Evolutionary conservation across 2,888 invertebrate species (phyloP), one percentile per base, ranked within the genome.

Genomic region (Oscheius sp.): DNA sequence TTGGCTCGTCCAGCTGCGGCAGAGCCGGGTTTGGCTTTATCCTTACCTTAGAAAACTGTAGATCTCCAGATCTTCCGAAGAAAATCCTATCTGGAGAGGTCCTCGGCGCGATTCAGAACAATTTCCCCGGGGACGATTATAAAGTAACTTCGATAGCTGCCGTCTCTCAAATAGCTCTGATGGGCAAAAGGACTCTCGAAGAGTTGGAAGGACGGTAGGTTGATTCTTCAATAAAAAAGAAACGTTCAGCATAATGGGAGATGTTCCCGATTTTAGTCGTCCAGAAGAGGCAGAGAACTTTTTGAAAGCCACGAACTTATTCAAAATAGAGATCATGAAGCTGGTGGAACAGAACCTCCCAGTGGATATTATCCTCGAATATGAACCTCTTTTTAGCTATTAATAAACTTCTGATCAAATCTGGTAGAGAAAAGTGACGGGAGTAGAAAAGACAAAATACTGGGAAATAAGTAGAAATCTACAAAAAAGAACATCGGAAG

Each of bases 1-100:
- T 34, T 81, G 29, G 79, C 70, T 1, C 52, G 81, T 3, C 79
- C 81, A 10, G 70, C 70, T 2, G 76, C 80, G 3, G 77, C 76
- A 2, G 81, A 81, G 45, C 81, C 80, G 27, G 79, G 78, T 69
- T 10, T n/a, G 1, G 8, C 48, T 10, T n/a, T 20, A 12, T 6
- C 10, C 12, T 48, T 48, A n/a, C 23, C 10, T 17, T 27, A 15
- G 12, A 50, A 50, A 50, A 4, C 4, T 8, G 15, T 10, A 23
- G 3, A 1, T 3, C 25, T 50, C 10, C n/a, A 55, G 55, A 55
- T 34, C 34, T 55, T 12, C 55, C 55, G 0, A 55, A 55, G 33
- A 55, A 55, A 4, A 55, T 55, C 17, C 34, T 55, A 12, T 20
- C 17, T n/a, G 33, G 33, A 20, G 29, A 27, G 3, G 27, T 50